Base-by-base conservation (phyloP, 2,888 invertebrate genomes). In the Polyommatus iphigenia region DNA sequence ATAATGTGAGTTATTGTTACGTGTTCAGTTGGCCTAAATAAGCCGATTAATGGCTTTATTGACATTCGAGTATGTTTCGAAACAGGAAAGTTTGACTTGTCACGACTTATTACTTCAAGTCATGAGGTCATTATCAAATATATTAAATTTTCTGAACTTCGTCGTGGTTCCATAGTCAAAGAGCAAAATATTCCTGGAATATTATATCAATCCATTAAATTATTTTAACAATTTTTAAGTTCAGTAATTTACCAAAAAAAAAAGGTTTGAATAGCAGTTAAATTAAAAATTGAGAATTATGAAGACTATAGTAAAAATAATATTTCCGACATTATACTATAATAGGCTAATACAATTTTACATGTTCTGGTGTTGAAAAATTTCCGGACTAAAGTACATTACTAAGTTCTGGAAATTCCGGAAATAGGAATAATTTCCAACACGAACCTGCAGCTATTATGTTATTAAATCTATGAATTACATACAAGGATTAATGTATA, bases 321-420 rank as follows among this genome's bases (percentile, higher is more conserved):
- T 10, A 24, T 13, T 62, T 15, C 18, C 18, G 29, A 29, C 13
- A 67, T 67, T 67, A 67, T 15, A 67, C 18, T 32, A 67, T 8
- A 13, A 13, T 15, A 4, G 6, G 15, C 20, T 13, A 0, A 29
- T 67, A 67, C 29, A 67, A 78, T 80, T 80, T 80, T 75, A 79
- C 75, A 80, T 79, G 79, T 73, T 80, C 71, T 41, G 67, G 77
- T 80, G 79, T 78, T 78, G 75, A 79, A 81, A 81, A 82, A 78
- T 76, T 80, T 79, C 80, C 79, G 79, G 77, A 77, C 78, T 76
- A 57, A 79, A 78, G 80, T 77, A 80, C 78, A 81, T 82, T 80
- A 80, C 79, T 80, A 81, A 83, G 84, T 84, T 86, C 24, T 29
- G 50, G 83, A 85, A 85, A 85, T 82, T 83, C 82, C 81, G 86